Percentiles rank a stretch among this genome's conserved stretches.
Evolutionary conservation across 2,888 invertebrate species (phyloP).

Genomic region (Camponotus fellah): DNA sequence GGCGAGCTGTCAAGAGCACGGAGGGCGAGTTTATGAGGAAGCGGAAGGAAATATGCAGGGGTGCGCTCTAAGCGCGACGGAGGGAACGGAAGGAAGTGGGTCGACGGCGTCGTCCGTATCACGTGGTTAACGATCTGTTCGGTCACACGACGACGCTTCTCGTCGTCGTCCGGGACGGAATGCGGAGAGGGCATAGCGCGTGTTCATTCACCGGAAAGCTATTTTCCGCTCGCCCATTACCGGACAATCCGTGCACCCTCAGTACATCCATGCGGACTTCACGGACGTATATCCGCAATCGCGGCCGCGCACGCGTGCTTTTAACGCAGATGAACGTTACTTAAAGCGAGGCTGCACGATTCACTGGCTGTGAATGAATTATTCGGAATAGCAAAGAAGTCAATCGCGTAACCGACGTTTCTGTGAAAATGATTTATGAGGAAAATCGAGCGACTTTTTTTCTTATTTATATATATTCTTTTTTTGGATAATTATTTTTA

Average conservation of each 20-base stretch:
- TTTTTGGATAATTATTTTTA: not conserved
- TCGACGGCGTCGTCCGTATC: conserved; percentile 67
- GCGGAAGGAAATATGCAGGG: conserved; percentile 29
- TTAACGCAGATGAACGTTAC: conserved; percentile 20
- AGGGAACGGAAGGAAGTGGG: conserved; percentile 46
- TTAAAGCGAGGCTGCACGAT: not conserved
- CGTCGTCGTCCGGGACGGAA: conserved; percentile 68
- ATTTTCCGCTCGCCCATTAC: conserved; percentile 75
- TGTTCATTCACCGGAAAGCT: conserved; percentile 79
- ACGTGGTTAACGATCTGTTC: conserved; percentile 77
- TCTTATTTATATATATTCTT: not conserved
- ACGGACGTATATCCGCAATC: conserved; percentile 34
- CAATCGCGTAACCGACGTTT: not conserved
- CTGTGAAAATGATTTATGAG: not conserved
- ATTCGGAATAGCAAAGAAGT: not conserved
- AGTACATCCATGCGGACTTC: conserved; percentile 47
- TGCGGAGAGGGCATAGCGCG: conserved; percentile 71
- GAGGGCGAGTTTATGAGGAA: conserved; percentile 21
- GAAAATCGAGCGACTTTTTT: not conserved
- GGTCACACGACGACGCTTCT: conserved; percentile 59
- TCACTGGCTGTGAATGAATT: not conserved
- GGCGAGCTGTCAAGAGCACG: not conserved
- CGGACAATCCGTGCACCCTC: conserved; percentile 51
- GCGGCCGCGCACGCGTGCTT: conserved; percentile 35
- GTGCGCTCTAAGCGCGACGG: not conserved